Conservation (phyloP, 2,113 vertebrate genomes). For the Ifrita kowaldi region DNA sequence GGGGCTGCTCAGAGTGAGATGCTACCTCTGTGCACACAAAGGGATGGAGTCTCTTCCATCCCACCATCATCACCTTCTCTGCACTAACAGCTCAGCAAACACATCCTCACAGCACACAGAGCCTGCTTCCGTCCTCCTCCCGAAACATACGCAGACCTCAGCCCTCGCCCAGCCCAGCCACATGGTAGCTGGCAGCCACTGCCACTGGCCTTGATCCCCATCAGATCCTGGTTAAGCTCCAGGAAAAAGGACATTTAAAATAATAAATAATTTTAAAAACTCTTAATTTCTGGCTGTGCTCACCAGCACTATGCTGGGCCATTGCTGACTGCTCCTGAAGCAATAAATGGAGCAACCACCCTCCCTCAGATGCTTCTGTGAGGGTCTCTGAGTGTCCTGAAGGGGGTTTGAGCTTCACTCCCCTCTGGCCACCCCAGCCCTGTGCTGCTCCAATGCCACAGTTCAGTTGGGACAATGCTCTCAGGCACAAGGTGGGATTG, state of each 20-base stretch:
- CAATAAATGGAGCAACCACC: fast-evolving
- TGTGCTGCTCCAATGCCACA: neutral
- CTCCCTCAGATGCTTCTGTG: neutral
- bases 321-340: neutral
- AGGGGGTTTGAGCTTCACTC: neutral
- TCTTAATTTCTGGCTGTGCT: neutral
- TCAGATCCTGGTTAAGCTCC: neutral
- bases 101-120: neutral
- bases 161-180: neutral
- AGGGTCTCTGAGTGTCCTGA: neutral
- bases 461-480: neutral
- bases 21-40: neutral
- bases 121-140: neutral
- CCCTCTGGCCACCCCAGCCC: neutral
- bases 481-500: neutral
- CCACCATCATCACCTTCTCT: neutral
- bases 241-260: neutral
- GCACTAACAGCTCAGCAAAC: neutral
- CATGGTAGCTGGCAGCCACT: neutral
- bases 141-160: fast-evolving
- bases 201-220: neutral
- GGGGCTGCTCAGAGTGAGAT: neutral
- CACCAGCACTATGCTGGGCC: neutral
- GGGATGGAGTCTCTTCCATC: neutral
- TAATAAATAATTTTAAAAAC: neutral